These are phyloP conservation scores for Embidobia sp. DNA, from an alignment of 2,888 invertebrate species.

Conservation along the genomic window DNA sequence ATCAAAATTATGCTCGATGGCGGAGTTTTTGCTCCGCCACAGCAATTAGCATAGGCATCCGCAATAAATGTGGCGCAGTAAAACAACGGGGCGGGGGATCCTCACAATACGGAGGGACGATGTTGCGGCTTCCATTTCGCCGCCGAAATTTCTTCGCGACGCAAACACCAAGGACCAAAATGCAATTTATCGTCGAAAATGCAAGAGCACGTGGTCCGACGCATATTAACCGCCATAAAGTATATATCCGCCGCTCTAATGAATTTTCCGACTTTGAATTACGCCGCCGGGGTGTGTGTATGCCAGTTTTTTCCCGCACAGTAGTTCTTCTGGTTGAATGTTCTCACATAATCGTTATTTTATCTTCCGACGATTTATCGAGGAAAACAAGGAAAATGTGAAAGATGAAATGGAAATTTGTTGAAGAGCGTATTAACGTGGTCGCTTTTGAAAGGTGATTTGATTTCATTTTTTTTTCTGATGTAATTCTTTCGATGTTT, in stretches of 20 bases:
- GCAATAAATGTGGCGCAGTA: constrained; percentile 4
- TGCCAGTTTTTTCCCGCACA: constrained; percentile 11
- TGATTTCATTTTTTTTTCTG: too few relatives aligned
- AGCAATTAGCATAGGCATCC: constrained; percentile 33
- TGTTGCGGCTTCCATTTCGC: constrained; percentile 23
- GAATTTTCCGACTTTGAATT: constrained; percentile 46
- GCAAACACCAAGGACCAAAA: constrained; percentile 37
- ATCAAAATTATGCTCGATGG: constrained; percentile 25
- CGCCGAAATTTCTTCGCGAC: constrained; percentile 37
- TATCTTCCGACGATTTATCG: too few relatives aligned
- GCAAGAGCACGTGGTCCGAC: constrained; percentile 18
- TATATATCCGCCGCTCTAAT: constrained; percentile 44
- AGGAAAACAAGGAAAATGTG: too few relatives aligned
- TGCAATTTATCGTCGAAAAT: constrained; percentile 41
- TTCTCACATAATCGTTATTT: constrained; percentile 25
- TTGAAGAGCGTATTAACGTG: too few relatives aligned
- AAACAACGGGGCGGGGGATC: neutral
- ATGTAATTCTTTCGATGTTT: too few relatives aligned
- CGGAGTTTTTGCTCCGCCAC: constrained; percentile 17
- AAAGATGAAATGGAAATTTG: too few relatives aligned
- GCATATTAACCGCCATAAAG: constrained; percentile 53
- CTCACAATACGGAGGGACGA: neutral
- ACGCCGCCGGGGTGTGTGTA: constrained; percentile 5
- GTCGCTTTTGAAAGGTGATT: too few relatives aligned
- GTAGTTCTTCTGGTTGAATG: constrained; percentile 14